phyloP scores from a whole-genome alignment of 2,888 invertebrate genomes.

The Argyresthia albistria region DNA sequence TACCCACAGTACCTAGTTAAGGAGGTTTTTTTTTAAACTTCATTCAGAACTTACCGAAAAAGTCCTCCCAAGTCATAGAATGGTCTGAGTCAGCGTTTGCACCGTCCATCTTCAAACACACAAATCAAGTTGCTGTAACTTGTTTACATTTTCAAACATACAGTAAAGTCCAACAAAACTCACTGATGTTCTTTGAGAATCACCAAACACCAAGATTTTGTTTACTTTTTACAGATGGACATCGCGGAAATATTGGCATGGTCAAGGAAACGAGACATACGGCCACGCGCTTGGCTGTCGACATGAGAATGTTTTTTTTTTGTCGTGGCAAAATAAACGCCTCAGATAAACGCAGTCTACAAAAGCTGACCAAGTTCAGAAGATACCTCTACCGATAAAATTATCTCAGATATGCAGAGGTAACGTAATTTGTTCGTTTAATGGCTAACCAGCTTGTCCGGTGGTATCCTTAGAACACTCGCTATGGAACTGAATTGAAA shows the following conservation, averaged over 20 bases:
- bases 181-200: too few relatives aligned
- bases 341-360: too few relatives aligned
- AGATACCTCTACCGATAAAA: too few relatives aligned
- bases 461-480: too few relatives aligned
- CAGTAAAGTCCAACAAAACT: too few relatives aligned
- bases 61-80: constrained; percentile 81
- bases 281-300: constrained; percentile 24
- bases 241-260: constrained; percentile 26
- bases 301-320: constrained; percentile 35
- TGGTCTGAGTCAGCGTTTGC: constrained; percentile 76
- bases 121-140: constrained; percentile 28
- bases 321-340: too few relatives aligned
- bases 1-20: not conserved
- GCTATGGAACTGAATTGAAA: not conserved
- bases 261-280: constrained; percentile 23
- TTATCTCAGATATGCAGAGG: too few relatives aligned
- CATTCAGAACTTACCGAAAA: constrained; percentile 73
- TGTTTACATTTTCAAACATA: constrained; percentile 24
- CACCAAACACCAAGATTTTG: too few relatives aligned
- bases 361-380: too few relatives aligned
- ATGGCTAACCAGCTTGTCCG: too few relatives aligned
- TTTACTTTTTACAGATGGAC: constrained; percentile 12
- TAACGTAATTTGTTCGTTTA: too few relatives aligned
- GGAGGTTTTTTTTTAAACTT: not conserved
- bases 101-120: constrained; percentile 60